Base-by-base conservation (phyloP, 2,113 vertebrate genomes). In the Pterophyllum scalare region DNA sequence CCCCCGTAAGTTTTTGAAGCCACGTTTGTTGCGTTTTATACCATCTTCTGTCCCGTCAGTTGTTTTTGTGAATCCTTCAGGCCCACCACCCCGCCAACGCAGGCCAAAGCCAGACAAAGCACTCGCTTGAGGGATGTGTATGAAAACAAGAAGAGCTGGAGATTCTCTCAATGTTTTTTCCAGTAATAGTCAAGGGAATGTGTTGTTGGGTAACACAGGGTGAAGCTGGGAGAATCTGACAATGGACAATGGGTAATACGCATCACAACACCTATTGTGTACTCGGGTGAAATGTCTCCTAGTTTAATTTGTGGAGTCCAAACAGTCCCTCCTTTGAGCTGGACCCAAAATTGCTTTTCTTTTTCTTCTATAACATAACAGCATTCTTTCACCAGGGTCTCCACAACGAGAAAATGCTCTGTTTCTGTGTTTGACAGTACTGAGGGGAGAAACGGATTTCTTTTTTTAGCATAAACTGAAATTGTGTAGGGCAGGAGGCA, bases 221-320 rank as follows among this genome's bases (percentile, higher is more conserved):
- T 61, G 91, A 94, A 89, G 84, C 88, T 79, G 58, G 9, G 88
- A 70, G 84, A 86, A 84, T 83, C 79, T 83, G 60, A 94, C 94
- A 95, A 95, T 94, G 56, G 92, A 95, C 94, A 94, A 94, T 93
- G 83, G 88, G 61, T 22, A 80, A 76, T 84, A 82, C 5, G 56
- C 80, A 90, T 89, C 85, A 91, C 87, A 91, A 91, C 91, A 93
- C 83, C 87, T 59, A 91, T 94, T 95, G 91, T 95, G 77, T 80
- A 78, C 74, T 77, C 11, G 61, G 67, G 61, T 85, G 79, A 89
- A 85, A 90, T 54, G 87, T 94, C 89, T 91, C 76, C 74, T 22
- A 77, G 85, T 90, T 82, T 85, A 49, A 87, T 89, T 80, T 1
- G 3, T 9, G 7, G 81, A 89, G 83, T 35, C 92, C 77, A 94